Evolutionary conservation across 2,888 invertebrate genomes (phyloP).

Genomic region (Busseola fusca): DNA sequence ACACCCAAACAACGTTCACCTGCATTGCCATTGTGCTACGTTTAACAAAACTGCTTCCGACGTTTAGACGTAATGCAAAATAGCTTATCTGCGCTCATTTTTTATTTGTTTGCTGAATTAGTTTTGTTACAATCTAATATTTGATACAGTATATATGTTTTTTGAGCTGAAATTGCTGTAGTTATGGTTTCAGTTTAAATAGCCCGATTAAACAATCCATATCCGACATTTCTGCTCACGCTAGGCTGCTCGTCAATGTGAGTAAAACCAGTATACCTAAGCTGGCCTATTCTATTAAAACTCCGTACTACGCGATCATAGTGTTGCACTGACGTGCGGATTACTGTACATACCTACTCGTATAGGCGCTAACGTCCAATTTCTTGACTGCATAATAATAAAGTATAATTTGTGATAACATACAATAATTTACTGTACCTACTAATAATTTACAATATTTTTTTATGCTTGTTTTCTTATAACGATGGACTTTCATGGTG

Average conservation of each 20-base stretch:
- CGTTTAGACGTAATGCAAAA: too few species aligned
- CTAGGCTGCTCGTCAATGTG: background rate
- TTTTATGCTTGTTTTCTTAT: conserved; percentile 19
- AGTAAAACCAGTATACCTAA: background rate
- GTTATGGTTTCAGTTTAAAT: too few species aligned
- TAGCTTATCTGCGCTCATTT: too few species aligned
- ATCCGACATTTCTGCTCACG: background rate
- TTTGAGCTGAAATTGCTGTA: too few species aligned
- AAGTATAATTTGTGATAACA: background rate
- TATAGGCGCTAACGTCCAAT: background rate
- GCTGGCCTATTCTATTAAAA: background rate
- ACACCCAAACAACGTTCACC: too few species aligned
- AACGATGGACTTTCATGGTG: conserved; percentile 20
- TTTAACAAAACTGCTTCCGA: too few species aligned
- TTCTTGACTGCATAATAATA: background rate
- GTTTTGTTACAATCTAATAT: too few species aligned
- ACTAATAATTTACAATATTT: too few species aligned
- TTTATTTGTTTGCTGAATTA: too few species aligned
- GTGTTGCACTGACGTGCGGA: background rate
- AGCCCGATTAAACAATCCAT: too few species aligned
- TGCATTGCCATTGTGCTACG: too few species aligned
- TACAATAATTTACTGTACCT: background rate
- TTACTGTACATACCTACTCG: background rate
- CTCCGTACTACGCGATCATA: background rate
- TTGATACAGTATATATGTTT: too few species aligned